These are phyloP conservation scores for Gavialis gangeticus DNA, from an alignment of 2,113 vertebrate species.

Conservation along the genomic window DNA sequence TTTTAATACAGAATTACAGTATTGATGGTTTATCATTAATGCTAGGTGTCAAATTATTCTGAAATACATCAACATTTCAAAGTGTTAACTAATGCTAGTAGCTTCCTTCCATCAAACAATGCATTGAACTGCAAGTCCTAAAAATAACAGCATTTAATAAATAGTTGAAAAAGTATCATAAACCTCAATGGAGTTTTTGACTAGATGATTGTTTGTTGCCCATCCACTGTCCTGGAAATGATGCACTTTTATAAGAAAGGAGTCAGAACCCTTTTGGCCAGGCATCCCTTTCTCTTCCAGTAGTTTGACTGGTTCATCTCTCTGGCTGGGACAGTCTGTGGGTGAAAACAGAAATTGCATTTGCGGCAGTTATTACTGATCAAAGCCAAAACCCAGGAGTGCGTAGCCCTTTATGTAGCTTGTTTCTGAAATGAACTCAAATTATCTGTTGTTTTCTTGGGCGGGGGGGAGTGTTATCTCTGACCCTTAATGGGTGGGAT, in stretches of 20 bases:
- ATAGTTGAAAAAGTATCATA: background rate
- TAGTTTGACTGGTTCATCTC: background rate
- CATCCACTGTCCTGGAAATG: background rate
- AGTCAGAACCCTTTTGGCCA: background rate
- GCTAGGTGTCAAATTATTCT: background rate
- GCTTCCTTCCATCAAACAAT: conserved; percentile 29
- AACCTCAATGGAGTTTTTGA: conserved; percentile 57
- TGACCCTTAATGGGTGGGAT: no score
- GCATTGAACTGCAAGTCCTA: background rate
- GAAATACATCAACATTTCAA: conserved; percentile 42
- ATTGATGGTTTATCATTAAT: conserved; percentile 11
- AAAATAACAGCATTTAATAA: conserved; percentile 9
- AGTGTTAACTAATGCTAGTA: background rate
- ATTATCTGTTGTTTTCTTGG: no score
- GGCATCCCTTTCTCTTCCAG: background rate
- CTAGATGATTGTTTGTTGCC: conserved; percentile 64
- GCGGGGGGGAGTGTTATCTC: no score
- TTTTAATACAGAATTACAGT: background rate
- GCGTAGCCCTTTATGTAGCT: no score
- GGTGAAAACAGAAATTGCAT: no score
- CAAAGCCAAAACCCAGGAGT: no score
- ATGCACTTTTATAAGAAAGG: conserved; percentile 9
- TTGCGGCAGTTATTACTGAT: no score
- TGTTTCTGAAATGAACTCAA: no score
- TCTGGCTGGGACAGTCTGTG: background rate